Evolutionary conservation across 2,113 vertebrate genomes (phyloP), one percentile per base, ranked within the genome.

Genomic region (Anoplopoma fimbria): DNA sequence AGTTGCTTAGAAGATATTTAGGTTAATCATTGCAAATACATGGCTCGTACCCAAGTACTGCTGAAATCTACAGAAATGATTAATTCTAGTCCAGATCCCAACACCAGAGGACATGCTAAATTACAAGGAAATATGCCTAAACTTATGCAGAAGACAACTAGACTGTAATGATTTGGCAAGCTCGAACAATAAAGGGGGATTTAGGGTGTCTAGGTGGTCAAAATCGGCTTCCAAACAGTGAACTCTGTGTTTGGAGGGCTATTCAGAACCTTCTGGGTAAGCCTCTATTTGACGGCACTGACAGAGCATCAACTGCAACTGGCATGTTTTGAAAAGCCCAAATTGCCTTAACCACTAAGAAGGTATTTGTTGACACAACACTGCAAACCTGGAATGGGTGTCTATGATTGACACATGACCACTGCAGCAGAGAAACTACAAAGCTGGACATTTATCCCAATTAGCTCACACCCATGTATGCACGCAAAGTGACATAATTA

Each of bases 301-400:
- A 90, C 90, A 88, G 90, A 84, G 82, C 80, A 84, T 91, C 89
- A 87, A 76, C 87, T 89, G 87, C 80, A 85, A 68, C 88, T 90
- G 91, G 92, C 89, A 88, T 92, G 85, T 93, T 93, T 92, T 90
- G 87, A 93, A 89, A 92, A 90, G 91, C 87, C 89, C 75, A 93
- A 92, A 92, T 91, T 91, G 92, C 91, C 76, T 91, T 88, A 92
- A 85, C 84, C 91, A 73, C 84, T 89, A 93, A 93, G 89, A 91
- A 89, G 90, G 75, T 90, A 85, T 89, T 89, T 92, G 92, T 93
- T 92, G 91, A 90, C 91, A 89, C 90, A 90, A 91, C 88, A 89
- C 55, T 64, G 84, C 72, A 82, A 88, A 90, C 89, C 84, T 87
- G 81, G 73, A 82, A 81, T 70, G 79, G 82, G 51, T 61, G 84